Evolutionary conservation across 1,140 invertebrate genomes (phyloP), one percentile per base, ranked within the genome.

Genomic region (Stenopsyche tienmushanensis): DNA sequence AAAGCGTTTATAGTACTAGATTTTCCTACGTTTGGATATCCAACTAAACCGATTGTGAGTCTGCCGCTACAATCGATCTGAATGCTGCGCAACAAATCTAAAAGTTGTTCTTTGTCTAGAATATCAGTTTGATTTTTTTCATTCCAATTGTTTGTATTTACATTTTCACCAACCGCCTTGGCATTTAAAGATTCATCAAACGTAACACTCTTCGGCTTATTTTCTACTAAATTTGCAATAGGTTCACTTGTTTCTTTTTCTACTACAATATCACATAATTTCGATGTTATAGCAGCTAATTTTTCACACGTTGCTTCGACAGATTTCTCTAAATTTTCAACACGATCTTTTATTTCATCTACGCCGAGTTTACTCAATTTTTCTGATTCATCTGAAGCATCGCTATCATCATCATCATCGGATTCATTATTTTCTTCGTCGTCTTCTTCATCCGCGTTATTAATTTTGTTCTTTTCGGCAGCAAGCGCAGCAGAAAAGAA

Each of bases 21-120:
- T 82, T 99, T 99, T 13, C 98, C 98, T 29, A 99, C 98, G 84
- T 99, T 99, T 0, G 97, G 97, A 83, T 99, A 99, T 0, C 98
- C 97, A 70, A 98, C 94, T 77, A 98, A 84, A 42, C 96, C 96
- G 67, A 98, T 86, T 29, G 92, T 94, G 0, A 88, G 85, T 10
- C 88, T 73, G 42, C 77, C 80, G 78, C 85, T 67, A 84, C 81
- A 66, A 84, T 88, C 81, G 64, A 70, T 76, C 72, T 88, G 86
- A 34, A 92, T 78, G 17, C 74, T 81, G 72, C 84, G 86, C 29
- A 97, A 88, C 10, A 95, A 81, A 62, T 83, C 76, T 50, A 89
- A 84, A 15, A 89, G 75, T 73, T 84, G 82, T 59, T 84, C 78
- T 67, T 84, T 80, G 9, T 81, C 80, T 63, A 86, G 78, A 57